phyloP scores from a whole-genome alignment of 2,113 vertebrate genomes.

The Hippocampus abdominalis region DNA sequence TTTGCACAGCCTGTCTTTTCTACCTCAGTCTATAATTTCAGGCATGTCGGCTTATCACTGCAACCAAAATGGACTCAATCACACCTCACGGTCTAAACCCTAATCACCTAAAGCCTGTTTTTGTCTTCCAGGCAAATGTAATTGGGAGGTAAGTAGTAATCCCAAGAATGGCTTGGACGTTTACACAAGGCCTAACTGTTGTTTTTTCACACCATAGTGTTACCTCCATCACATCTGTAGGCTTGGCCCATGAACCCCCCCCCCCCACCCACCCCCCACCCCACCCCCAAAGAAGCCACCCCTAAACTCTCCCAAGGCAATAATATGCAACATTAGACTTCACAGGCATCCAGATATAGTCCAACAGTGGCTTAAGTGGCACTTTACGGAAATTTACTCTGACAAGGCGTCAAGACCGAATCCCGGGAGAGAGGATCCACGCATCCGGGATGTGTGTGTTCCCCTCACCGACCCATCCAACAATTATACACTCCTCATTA shows the following conservation, averaged over 20 bases:
- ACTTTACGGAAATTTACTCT: slow-evolving; percentile 59
- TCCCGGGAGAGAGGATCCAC: slow-evolving; percentile 39
- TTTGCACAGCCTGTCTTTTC: slow-evolving; percentile 31
- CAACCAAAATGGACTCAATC: slow-evolving; percentile 10
- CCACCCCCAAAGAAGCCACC: slow-evolving; percentile 37
- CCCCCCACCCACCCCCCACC: slow-evolving; percentile 25
- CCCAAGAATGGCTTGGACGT: slow-evolving; percentile 60
- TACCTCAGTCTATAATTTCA: not conserved
- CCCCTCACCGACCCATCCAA: slow-evolving; percentile 44
- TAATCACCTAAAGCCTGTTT: slow-evolving; percentile 14
- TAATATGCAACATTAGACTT: slow-evolving; percentile 19
- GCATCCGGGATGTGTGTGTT: slow-evolving; percentile 55
- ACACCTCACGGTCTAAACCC: slow-evolving; percentile 18
- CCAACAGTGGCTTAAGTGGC: slow-evolving; percentile 44
- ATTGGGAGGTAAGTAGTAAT: slow-evolving; percentile 67
- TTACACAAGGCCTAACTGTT: slow-evolving; percentile 70
- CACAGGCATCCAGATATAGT: slow-evolving; percentile 30
- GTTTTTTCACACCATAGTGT: slow-evolving; percentile 71
- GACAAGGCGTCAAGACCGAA: slow-evolving; percentile 55
- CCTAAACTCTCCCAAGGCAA: slow-evolving; percentile 18
- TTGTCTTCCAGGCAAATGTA: slow-evolving; percentile 27
- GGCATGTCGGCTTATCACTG: slow-evolving; percentile 24
- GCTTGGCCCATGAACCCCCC: slow-evolving; percentile 32
- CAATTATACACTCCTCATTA: slow-evolving; percentile 57
- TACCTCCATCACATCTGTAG: slow-evolving; percentile 75